Base-by-base conservation (phyloP, 2,113 vertebrate genomes). In the Alouatta palliata region DNA sequence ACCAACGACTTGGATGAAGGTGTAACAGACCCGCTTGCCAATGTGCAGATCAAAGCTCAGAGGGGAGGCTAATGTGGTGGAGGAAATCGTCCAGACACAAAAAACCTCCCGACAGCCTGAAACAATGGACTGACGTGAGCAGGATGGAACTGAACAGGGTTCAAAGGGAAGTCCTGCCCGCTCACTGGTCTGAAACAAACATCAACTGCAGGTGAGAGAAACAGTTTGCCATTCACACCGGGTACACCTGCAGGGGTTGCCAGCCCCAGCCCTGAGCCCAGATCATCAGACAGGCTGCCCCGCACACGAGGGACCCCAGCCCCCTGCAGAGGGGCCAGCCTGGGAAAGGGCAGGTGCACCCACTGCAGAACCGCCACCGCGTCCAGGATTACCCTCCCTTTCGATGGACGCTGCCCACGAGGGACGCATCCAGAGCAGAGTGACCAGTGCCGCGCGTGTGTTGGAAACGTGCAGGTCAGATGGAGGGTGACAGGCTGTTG, bases 371-470 rank as follows among this genome's bases (percentile, higher is more conserved):
- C 8, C 54, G 35, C 8, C 0, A 77, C 35, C 0, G 0, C 1
- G 2, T 4, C 43, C 1, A 0, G 32, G 0, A 8, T n/a, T 45
- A 27, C 16, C 12, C 4, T 14, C 13, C 37, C 79, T 8, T 27
- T 12, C 75, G 0, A 0, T 4, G 56, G n/a, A 47, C 8, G 0
- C 19, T 1, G 27, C 8, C 14, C 14, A 6, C 1, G 13, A 35
- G 13, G n/a, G 11, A 1, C 1, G 4, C 0, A 0, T 7, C 52
- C 32, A 9, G 54, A 54, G 21, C 40, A 25, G 35, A 54, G 40
- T 2, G 12, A 7, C 37, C n/a, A 20, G 3, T 13, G 6, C 3
- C 0, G 0, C 1, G 1, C 2, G 4, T 13, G 3, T 13, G 3
- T 2, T 17, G 64, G 14, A 32, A 35, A 37, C 2, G 3, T 13